Percentiles rank a stretch among this genome's conserved stretches.
phyloP scores from a whole-genome alignment of 2,888 invertebrate species.

The Perizoma flavofasciatum region DNA sequence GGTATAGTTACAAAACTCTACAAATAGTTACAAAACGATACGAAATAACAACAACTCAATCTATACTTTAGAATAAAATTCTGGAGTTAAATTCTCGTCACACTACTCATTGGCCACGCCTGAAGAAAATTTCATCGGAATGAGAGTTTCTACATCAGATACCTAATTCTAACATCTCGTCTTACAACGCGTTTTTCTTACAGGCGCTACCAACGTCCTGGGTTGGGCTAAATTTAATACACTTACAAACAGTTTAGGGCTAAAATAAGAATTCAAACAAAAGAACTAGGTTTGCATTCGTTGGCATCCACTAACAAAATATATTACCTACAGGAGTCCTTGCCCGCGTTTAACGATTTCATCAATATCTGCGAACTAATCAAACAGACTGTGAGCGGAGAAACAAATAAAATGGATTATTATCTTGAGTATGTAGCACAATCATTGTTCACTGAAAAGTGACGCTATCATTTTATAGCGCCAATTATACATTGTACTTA shows the following conservation, averaged over 20 bases:
- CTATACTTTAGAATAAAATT: background rate
- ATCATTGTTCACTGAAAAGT: slow-evolving; percentile 26
- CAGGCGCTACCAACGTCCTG: slow-evolving; percentile 2
- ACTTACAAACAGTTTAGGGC: slow-evolving; percentile 4
- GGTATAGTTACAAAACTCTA: too few relatives aligned
- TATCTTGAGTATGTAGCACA: slow-evolving; percentile 20
- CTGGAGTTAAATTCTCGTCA: background rate
- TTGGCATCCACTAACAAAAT: slow-evolving; percentile 12
- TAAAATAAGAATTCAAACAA: slow-evolving; percentile 12
- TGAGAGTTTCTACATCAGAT: too few relatives aligned
- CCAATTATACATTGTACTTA: slow-evolving; percentile 25
- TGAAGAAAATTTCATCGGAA: background rate
- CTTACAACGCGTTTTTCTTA: background rate
- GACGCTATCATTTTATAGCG: slow-evolving; percentile 29
- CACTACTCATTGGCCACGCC: slow-evolving; percentile 1
- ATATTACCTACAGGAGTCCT: slow-evolving; percentile 27
- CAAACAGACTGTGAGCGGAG: slow-evolving; percentile 13
- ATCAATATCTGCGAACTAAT: slow-evolving; percentile 33
- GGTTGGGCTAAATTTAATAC: slow-evolving; percentile 12
- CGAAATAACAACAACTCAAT: slow-evolving; percentile 4
- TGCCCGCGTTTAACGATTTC: slow-evolving; percentile 20
- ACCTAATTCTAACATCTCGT: too few relatives aligned
- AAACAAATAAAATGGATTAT: slow-evolving; percentile 15
- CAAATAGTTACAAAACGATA: background rate
- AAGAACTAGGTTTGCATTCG: slow-evolving; percentile 21